A percentile compares a stretch with the other conserved stretches of the same genome.
These are phyloP conservation scores for Diadophis punctatus DNA, from an alignment of 2,113 vertebrate species.

Conservation along the genomic window DNA sequence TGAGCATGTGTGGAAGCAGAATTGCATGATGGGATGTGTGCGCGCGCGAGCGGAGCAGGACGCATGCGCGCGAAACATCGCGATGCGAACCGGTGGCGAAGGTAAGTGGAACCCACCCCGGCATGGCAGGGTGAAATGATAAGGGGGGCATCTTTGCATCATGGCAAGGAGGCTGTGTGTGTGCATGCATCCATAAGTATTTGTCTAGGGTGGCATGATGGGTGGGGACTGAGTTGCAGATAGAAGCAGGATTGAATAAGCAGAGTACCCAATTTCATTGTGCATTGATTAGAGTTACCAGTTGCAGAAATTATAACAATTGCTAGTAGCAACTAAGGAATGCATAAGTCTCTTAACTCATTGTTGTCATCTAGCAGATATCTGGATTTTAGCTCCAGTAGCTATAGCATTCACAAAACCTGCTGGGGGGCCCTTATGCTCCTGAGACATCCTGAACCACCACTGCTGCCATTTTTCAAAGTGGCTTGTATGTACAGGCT, in stretches of 20 bases:
- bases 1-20: too few relatives aligned
- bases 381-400: neutral
- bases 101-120: too few relatives aligned
- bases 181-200: neutral
- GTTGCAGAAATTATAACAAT: neutral
- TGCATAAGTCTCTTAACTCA: neutral
- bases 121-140: neutral
- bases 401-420: neutral
- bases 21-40: too few relatives aligned
- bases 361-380: neutral
- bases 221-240: neutral
- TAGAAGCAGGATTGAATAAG: neutral
- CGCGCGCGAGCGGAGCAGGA: too few relatives aligned
- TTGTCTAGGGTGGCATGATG: neutral
- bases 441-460: neutral
- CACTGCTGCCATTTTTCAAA: neutral
- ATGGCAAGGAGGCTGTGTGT: neutral
- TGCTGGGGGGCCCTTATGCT: neutral
- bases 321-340: neutral
- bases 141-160: neutral
- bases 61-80: too few relatives aligned
- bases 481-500: neutral
- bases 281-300: neutral
- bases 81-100: too few relatives aligned
- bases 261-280: neutral